A percentile compares a stretch with the other conserved stretches of the same genome.
Conservation (phyloP, 2,113 vertebrate genomes). For the Pygathrix nemaeus region DNA sequence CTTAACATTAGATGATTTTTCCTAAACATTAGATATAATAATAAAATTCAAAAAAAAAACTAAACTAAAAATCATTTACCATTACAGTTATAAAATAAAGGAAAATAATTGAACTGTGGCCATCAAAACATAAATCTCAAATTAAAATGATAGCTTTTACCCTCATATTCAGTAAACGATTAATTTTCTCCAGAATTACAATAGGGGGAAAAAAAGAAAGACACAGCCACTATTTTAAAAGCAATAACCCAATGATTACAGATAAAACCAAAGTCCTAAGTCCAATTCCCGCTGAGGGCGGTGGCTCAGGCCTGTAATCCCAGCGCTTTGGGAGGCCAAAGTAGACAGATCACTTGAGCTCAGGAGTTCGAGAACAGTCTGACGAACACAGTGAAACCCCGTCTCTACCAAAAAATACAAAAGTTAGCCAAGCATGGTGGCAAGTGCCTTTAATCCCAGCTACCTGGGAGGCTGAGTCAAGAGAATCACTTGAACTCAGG, state of each 20-base stretch:
- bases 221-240: background rate
- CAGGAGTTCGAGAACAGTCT: too few species aligned
- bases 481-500: too few species aligned
- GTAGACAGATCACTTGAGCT: too few species aligned
- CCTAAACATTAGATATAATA: constrained; percentile 81
- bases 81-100: background rate
- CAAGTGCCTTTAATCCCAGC: too few species aligned
- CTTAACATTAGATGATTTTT: constrained; percentile 93
- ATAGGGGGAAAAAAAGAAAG: background rate
- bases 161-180: background rate
- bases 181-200: constrained; percentile 12
- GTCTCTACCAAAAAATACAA: too few species aligned
- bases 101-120: background rate
- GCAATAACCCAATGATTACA: background rate
- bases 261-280: background rate
- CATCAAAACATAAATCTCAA: background rate
- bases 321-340: too few species aligned
- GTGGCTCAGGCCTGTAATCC: too few species aligned
- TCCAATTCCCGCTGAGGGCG: background rate
- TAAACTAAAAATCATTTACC: background rate
- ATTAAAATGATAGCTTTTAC: constrained; percentile 20
- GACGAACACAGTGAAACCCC: too few species aligned
- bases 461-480: too few species aligned
- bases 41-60: background rate
- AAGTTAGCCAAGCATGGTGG: too few species aligned